A percentile compares a stretch with the other conserved stretches of the same genome.
phyloP scores from a whole-genome alignment of 2,888 invertebrate genomes.

The Lasioglossum malachurum region DNA sequence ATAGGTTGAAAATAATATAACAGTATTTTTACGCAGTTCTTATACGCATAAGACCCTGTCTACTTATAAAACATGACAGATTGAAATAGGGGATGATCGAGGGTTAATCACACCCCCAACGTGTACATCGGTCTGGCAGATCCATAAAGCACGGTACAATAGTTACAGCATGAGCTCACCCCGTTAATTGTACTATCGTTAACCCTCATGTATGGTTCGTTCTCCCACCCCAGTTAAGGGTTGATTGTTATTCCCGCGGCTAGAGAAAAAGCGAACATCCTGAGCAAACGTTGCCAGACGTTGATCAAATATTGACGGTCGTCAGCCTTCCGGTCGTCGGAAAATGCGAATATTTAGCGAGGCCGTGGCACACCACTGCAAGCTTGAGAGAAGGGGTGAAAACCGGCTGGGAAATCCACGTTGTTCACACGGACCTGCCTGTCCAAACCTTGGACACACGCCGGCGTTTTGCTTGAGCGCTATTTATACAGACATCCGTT shows the following conservation, averaged over 20 bases:
- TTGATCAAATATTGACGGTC: constrained; percentile 20
- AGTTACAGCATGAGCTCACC: not conserved
- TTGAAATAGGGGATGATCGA: not conserved
- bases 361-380: not conserved
- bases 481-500: not conserved
- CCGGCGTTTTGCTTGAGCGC: not conserved
- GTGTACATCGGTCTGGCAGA: not conserved
- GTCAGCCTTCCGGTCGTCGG: not conserved
- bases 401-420: not conserved
- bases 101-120: not conserved
- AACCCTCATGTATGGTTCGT: not conserved
- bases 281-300: constrained; percentile 9
- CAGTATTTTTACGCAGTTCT: no score
- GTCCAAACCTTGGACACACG: not conserved
- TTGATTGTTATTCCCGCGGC: not conserved
- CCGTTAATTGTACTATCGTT: not conserved
- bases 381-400: not conserved
- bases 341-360: constrained; percentile 26
- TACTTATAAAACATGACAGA: not conserved
- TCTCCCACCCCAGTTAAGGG: not conserved
- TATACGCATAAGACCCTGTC: no score
- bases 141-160: not conserved
- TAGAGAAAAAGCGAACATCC: not conserved
- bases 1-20: no score
- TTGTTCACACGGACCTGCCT: not conserved